Conservation (phyloP, 2,888 invertebrate genomes). For the Drosophila acutilabella region DNA sequence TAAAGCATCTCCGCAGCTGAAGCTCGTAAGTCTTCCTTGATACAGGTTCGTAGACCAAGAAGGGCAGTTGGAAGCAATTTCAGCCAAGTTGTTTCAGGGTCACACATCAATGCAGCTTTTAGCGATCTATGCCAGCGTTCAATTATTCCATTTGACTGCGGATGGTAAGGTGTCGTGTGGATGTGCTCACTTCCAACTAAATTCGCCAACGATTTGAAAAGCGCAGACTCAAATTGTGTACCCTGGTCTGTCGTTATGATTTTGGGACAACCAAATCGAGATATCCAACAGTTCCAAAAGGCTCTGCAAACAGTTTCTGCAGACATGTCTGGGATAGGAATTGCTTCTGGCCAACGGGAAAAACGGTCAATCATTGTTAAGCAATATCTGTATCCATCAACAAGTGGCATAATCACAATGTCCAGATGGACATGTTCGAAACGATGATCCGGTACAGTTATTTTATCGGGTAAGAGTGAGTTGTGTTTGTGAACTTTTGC, state of each 20-base stretch:
- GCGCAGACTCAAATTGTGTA: not conserved
- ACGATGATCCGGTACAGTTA: constrained; percentile 8
- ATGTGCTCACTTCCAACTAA: constrained; percentile 1
- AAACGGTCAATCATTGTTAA: constrained; percentile 8
- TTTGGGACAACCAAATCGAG: not conserved
- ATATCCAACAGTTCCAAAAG: constrained; percentile 4
- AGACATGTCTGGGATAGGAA: not conserved
- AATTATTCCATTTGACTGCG: constrained; percentile 5
- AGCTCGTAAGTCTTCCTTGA: not conserved
- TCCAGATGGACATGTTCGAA: constrained; percentile 23
- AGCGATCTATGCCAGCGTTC: constrained; percentile 12
- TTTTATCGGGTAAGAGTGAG: constrained; percentile 8
- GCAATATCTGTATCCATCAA: too few relatives aligned
- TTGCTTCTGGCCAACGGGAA: not conserved
- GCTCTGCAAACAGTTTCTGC: not conserved
- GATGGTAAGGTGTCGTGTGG: constrained; percentile 3
- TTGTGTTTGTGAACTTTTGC: constrained; percentile 13
- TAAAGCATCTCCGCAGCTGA: constrained; percentile 1
- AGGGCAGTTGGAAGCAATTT: not conserved
- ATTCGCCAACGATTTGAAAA: constrained; percentile 2
- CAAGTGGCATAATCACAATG: constrained; percentile 5
- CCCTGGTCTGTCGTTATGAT: not conserved
- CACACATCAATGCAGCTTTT: constrained; percentile 7
- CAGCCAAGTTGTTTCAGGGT: not conserved
- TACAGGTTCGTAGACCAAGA: constrained; percentile 1